Percentiles rank a stretch among this genome's conserved stretches.
Evolutionary conservation across 2,797 vertebrate species (phyloP).

Genomic region (Uromys caudimaculatus): DNA sequence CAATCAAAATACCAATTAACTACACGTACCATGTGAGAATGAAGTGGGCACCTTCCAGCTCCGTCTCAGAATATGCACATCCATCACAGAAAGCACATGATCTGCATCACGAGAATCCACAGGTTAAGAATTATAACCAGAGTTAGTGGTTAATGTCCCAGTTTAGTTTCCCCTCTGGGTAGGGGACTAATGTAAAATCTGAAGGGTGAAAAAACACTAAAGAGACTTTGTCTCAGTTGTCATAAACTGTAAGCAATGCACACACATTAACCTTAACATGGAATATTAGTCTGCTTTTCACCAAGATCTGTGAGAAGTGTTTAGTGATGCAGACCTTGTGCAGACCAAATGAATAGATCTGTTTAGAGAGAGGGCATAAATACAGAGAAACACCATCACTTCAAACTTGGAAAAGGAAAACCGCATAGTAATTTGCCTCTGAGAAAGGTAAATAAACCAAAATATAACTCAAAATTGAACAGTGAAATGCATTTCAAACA

Average conservation of each 20-base stretch:
- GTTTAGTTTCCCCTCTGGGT: constrained; percentile 26
- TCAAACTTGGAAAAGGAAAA: constrained; percentile 49
- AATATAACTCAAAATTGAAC: constrained; percentile 35
- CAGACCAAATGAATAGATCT: constrained; percentile 36
- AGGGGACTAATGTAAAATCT: constrained; percentile 31
- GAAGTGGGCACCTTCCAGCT: constrained; percentile 60
- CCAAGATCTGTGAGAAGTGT: constrained; percentile 31
- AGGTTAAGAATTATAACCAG: constrained; percentile 57
- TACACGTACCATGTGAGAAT: constrained; percentile 72
- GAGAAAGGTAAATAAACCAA: constrained; percentile 8
- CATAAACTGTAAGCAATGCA: constrained; percentile 33
- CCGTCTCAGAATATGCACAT: constrained; percentile 54
- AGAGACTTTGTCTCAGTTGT: neutral
- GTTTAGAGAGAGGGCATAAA: neutral
- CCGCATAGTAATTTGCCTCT: constrained; percentile 1
- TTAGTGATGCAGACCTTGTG: constrained; percentile 7
- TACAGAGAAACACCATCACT: constrained; percentile 44
- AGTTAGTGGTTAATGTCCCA: constrained; percentile 32
- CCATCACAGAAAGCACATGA: neutral
- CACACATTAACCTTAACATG: neutral
- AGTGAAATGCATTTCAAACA: constrained; percentile 31
- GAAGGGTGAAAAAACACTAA: constrained; percentile 24
- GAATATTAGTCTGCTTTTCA: constrained; percentile 10
- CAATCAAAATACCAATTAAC: constrained; percentile 85
- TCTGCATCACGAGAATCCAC: constrained; percentile 2